Evolutionary conservation across 2,797 vertebrate species (phyloP).

Genomic region (Rhinella marina): DNA sequence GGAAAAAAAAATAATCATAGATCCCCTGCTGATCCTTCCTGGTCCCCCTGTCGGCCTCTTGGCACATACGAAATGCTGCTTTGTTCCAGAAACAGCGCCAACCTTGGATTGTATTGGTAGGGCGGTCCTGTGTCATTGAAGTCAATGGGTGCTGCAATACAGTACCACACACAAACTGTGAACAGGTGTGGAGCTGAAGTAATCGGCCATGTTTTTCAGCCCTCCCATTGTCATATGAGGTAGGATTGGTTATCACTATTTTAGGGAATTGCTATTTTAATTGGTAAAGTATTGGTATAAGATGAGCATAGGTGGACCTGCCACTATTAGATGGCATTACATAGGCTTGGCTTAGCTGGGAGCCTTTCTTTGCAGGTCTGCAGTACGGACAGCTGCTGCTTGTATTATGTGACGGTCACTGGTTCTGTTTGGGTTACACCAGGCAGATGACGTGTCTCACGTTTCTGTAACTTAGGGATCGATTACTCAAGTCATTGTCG

Average conservation of each 20-base stretch:
- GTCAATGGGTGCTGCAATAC: too few relatives aligned
- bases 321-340: neutral
- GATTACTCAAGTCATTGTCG: slow-evolving; percentile 68
- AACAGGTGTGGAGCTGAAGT: too few relatives aligned
- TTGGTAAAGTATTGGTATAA: neutral
- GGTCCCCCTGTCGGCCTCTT: too few relatives aligned
- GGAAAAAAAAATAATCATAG: too few relatives aligned
- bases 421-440: slow-evolving; percentile 52
- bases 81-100: too few relatives aligned
- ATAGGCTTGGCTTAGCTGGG: neutral
- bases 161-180: too few relatives aligned
- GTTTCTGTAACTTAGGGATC: slow-evolving; percentile 65
- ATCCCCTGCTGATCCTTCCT: too few relatives aligned
- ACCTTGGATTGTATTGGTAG: too few relatives aligned
- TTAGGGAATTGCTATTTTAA: neutral
- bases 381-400: slow-evolving; percentile 34
- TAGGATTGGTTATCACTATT: neutral
- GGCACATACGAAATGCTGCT: too few relatives aligned
- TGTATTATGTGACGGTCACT: slow-evolving; percentile 49
- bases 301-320: neutral
- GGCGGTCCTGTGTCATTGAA: too few relatives aligned
- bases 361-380: neutral
- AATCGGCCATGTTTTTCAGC: too few relatives aligned
- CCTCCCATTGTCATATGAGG: neutral
- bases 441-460: slow-evolving; percentile 62